Evolutionary conservation across 2,888 invertebrate species (phyloP).

Genomic region (Pseudococcus viburni): DNA sequence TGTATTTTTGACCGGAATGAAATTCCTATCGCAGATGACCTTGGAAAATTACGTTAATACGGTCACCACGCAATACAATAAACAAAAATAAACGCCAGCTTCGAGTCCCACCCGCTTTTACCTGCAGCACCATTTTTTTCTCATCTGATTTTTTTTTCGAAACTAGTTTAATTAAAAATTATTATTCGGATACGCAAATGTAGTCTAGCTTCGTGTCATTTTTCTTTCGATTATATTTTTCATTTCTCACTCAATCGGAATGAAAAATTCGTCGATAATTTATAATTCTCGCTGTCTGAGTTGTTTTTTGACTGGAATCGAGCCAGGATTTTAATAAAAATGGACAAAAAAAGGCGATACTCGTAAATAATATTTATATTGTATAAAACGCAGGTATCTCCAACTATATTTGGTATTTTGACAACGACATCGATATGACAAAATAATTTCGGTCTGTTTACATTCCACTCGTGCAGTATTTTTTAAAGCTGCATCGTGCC

Average conservation of each 20-base stretch:
- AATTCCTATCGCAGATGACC: background rate
- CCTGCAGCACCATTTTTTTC: background rate
- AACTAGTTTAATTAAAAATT: constrained; percentile 17
- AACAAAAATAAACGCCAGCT: background rate
- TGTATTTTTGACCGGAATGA: constrained; percentile 18
- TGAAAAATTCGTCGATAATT: background rate
- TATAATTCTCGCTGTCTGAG: background rate
- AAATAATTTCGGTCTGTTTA: background rate
- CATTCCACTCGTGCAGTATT: too few species aligned
- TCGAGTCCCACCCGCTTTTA: background rate
- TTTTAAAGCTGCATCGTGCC: background rate
- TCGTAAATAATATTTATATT: background rate
- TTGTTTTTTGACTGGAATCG: background rate
- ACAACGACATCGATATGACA: background rate
- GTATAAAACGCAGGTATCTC: background rate
- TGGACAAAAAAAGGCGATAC: background rate
- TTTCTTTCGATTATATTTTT: background rate
- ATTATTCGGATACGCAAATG: background rate
- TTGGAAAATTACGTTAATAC: constrained; percentile 15
- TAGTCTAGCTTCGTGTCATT: background rate
- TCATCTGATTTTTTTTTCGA: background rate
- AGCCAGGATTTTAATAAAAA: background rate
- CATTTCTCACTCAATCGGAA: background rate
- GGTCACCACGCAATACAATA: constrained; percentile 34
- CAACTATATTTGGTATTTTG: background rate